Conservation (phyloP, 2,888 invertebrate species). For the Tenthredo mesomela region DNA sequence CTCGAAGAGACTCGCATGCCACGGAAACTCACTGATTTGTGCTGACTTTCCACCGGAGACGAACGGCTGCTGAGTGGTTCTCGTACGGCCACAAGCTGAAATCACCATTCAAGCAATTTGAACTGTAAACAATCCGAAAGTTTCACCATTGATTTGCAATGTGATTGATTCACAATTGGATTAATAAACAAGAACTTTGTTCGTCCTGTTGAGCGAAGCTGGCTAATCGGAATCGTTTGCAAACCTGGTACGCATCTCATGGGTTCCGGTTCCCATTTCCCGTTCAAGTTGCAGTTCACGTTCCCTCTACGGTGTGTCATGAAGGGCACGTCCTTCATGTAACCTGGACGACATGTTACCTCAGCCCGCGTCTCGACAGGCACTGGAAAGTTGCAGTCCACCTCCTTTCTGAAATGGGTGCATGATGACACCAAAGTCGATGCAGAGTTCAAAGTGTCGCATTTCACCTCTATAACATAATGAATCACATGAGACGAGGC, state of each 20-base stretch:
- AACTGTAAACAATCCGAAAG: neutral
- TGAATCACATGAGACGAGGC: neutral
- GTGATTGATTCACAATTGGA: no score
- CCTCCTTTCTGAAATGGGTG: neutral
- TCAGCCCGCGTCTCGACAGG: constrained; percentile 65
- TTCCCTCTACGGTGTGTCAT: constrained; percentile 59
- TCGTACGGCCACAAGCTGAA: constrained; percentile 73
- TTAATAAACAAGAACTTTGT: neutral
- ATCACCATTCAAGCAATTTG: constrained; percentile 43
- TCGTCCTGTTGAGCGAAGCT: constrained; percentile 19
- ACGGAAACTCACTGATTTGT: constrained; percentile 72
- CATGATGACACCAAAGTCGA: constrained; percentile 27
- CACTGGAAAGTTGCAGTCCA: constrained; percentile 62
- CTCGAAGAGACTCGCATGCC: constrained; percentile 72
- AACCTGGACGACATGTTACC: constrained; percentile 67
- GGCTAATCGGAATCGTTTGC: constrained; percentile 55
- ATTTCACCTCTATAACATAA: neutral
- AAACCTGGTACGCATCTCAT: constrained; percentile 72
- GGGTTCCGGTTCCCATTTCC: constrained; percentile 73
- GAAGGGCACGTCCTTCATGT: constrained; percentile 56
- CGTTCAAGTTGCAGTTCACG: constrained; percentile 67
- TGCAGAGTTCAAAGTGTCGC: neutral
- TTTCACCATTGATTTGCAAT: neutral
- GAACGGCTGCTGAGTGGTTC: constrained; percentile 24
- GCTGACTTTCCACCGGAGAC: neutral